These are phyloP conservation scores for Stomatorhinus walkeri DNA, from an alignment of 2,797 vertebrate species.

Conservation along the genomic window DNA sequence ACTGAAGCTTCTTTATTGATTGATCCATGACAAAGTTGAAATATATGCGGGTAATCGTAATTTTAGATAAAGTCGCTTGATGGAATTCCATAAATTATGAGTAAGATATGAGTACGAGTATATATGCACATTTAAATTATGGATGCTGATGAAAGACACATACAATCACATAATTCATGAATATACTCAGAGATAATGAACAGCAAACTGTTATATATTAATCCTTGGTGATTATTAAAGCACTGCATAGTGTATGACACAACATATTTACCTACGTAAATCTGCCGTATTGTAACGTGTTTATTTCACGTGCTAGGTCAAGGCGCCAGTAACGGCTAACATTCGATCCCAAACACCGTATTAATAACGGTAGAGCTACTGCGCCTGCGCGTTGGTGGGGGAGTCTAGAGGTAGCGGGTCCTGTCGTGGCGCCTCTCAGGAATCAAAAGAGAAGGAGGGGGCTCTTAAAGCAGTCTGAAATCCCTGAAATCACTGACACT, in stretches of 20 bases:
- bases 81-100: neutral
- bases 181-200: neutral
- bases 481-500: neutral
- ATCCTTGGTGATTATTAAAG: neutral
- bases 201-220: neutral
- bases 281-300: neutral
- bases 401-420: constrained; percentile 11
- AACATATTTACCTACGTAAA: neutral
- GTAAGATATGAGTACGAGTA: neutral
- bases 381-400: constrained; percentile 20
- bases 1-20: neutral
- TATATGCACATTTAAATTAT: constrained; percentile 1
- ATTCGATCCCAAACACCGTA: neutral
- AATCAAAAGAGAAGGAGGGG: constrained; percentile 16
- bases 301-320: constrained; percentile 9
- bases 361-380: neutral
- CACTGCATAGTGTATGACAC: neutral
- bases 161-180: neutral
- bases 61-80: neutral
- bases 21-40: neutral
- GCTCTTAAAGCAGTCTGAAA: constrained; percentile 8
- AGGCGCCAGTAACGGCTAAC: neutral
- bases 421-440: constrained; percentile 10
- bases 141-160: neutral
- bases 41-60: neutral